These are phyloP conservation scores for Nymphalis c-album DNA, from an alignment of 2,888 invertebrate genomes.

Conservation along the genomic window DNA sequence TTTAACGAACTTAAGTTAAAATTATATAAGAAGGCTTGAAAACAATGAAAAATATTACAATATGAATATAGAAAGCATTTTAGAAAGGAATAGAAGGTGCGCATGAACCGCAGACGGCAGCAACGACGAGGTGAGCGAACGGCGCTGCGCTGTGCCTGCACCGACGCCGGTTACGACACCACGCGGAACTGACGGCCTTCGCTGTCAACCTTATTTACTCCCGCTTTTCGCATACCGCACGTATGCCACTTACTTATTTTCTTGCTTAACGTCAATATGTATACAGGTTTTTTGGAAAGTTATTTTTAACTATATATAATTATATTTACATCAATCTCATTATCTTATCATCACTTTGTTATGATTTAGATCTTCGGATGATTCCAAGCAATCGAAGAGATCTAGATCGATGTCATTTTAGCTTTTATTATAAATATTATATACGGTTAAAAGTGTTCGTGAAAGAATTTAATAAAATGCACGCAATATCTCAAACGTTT, in stretches of 20 bases:
- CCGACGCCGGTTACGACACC: slow-evolving; percentile 60
- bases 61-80: slow-evolving; percentile 73
- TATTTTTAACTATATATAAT: not conserved
- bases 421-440: slow-evolving; percentile 20
- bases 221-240: slow-evolving; percentile 52
- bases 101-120: slow-evolving; percentile 69
- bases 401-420: not conserved
- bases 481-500: slow-evolving; percentile 49
- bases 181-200: slow-evolving; percentile 75
- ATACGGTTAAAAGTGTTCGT: slow-evolving; percentile 35
- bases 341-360: too few species aligned
- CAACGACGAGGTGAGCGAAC: slow-evolving; percentile 55
- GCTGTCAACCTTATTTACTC: slow-evolving; percentile 73
- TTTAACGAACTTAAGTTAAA: slow-evolving; percentile 4
- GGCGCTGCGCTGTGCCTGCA: slow-evolving; percentile 37
- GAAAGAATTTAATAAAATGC: slow-evolving; percentile 54
- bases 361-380: too few species aligned
- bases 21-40: slow-evolving; percentile 3
- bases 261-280: slow-evolving; percentile 2
- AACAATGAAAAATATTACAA: slow-evolving; percentile 23
- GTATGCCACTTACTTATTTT: slow-evolving; percentile 46
- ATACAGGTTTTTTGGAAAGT: not conserved
- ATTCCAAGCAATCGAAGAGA: not conserved
- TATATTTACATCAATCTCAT: not conserved
- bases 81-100: slow-evolving; percentile 80